Percentiles rank a stretch among this genome's conserved stretches.
phyloP scores from a whole-genome alignment of 2,113 vertebrate species.

The Neofelis nebulosa region DNA sequence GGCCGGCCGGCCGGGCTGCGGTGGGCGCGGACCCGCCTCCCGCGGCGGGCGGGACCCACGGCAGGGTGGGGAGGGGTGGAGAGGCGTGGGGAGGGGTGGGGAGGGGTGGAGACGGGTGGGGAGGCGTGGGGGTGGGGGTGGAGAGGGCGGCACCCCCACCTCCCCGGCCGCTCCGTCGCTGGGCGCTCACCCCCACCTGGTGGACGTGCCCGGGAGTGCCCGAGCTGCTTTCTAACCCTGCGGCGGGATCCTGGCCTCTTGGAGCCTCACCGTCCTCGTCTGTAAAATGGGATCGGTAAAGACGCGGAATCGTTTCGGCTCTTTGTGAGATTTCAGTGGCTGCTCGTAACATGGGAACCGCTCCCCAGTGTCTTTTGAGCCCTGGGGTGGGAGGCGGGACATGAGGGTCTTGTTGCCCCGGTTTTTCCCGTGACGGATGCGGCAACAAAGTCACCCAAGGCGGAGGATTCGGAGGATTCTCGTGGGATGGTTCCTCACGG shows the following conservation, averaged over 20 bases:
- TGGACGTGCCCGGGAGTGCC: conserved; percentile 81
- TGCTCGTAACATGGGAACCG: not conserved
- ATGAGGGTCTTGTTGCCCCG: accelerated
- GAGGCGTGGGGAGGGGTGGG: not conserved
- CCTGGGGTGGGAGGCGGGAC: not conserved
- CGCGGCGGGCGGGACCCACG: no score
- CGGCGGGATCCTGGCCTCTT: not conserved
- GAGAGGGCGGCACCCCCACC: not conserved
- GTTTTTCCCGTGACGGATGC: not conserved
- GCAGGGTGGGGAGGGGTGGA: not conserved
- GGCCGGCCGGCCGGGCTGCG: accelerated
- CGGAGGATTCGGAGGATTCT: not conserved
- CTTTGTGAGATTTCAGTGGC: accelerated
- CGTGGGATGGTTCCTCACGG: accelerated
- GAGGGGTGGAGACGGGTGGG: not conserved
- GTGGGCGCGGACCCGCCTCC: not conserved
- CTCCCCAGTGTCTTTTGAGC: not conserved
- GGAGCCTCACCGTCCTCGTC: not conserved
- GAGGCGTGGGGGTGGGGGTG: not conserved
- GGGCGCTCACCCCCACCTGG: conserved; percentile 81
- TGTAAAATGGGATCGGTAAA: not conserved
- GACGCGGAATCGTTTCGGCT: accelerated
- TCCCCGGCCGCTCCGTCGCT: conserved; percentile 53
- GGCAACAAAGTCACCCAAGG: not conserved
- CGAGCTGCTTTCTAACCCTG: not conserved